phyloP scores from a whole-genome alignment of 2,113 vertebrate species.

The Brachionichthys hirsutus region DNA sequence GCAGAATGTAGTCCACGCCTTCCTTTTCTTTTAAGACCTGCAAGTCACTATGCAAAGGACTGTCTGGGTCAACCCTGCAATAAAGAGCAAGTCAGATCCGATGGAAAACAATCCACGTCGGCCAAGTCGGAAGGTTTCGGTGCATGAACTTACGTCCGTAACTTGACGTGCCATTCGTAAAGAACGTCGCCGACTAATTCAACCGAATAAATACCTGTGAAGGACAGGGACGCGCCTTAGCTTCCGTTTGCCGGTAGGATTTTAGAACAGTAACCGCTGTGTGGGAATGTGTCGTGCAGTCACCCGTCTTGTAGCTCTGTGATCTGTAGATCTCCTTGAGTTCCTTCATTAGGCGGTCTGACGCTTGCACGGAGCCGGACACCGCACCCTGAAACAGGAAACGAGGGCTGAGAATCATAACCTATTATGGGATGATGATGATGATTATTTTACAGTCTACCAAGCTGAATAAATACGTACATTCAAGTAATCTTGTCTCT shows the following conservation, averaged over 20 bases:
- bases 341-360: conserved; percentile 99
- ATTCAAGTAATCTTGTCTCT: conserved; percentile 98
- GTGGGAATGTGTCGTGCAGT: not conserved
- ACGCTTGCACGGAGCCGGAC: conserved; percentile 97
- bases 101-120: not conserved
- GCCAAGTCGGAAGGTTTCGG: not conserved
- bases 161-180: conserved; percentile 97
- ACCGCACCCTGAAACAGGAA: conserved; percentile 86
- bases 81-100: not conserved
- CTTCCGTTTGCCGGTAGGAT: not conserved
- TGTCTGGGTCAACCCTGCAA: conserved; percentile 94
- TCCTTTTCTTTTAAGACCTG: conserved; percentile 99
- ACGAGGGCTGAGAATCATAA: not conserved
- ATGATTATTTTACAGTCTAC: not conserved
- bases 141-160: conserved; percentile 89
- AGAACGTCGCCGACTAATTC: conserved; percentile 97
- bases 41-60: conserved; percentile 96
- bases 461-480: conserved; percentile 77
- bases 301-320: conserved; percentile 98
- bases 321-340: conserved; percentile 99
- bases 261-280: not conserved
- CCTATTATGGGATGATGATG: too few species aligned
- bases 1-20: conserved; percentile 96
- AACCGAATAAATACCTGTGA: conserved; percentile 97
- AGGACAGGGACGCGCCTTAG: conserved; percentile 14